phyloP scores from a whole-genome alignment of 2,113 vertebrate genomes.

The Sisor rabdophorus region DNA sequence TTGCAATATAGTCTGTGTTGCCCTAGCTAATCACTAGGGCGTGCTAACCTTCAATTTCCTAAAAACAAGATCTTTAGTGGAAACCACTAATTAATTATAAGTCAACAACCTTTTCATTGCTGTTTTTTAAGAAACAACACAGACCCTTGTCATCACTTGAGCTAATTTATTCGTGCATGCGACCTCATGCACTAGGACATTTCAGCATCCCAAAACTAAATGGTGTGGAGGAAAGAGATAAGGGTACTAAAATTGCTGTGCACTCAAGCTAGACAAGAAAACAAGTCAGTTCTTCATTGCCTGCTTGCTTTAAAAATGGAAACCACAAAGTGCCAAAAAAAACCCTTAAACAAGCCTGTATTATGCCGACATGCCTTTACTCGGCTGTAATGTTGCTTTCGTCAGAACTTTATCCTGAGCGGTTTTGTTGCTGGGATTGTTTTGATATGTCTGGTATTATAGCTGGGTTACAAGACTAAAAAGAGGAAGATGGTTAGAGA shows the following conservation, averaged over 20 bases:
- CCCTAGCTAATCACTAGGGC: background rate
- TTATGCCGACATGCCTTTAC: slow-evolving; percentile 20
- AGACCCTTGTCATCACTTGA: background rate
- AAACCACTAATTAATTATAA: background rate
- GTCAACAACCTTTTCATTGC: background rate
- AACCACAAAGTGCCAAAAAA: slow-evolving; percentile 10
- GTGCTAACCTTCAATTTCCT: background rate
- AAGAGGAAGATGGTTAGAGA: background rate
- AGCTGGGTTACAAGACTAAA: background rate
- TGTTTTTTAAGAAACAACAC: background rate
- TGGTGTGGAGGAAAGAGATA: slow-evolving; percentile 42
- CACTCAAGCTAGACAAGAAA: slow-evolving; percentile 15
- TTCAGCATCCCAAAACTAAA: slow-evolving; percentile 22
- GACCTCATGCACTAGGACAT: background rate
- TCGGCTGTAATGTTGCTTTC: background rate
- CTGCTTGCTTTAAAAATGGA: background rate
- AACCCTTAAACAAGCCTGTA: slow-evolving; percentile 25
- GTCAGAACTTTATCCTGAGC: background rate
- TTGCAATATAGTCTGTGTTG: background rate
- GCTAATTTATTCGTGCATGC: background rate
- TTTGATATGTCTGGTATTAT: background rate
- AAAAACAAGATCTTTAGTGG: background rate
- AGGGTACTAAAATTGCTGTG: slow-evolving; percentile 30
- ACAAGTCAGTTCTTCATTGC: slow-evolving; percentile 21
- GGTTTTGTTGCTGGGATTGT: slow-evolving; percentile 9